Base-by-base conservation (phyloP, 2,888 invertebrate genomes). In the Ptychoptera contaminata region DNA sequence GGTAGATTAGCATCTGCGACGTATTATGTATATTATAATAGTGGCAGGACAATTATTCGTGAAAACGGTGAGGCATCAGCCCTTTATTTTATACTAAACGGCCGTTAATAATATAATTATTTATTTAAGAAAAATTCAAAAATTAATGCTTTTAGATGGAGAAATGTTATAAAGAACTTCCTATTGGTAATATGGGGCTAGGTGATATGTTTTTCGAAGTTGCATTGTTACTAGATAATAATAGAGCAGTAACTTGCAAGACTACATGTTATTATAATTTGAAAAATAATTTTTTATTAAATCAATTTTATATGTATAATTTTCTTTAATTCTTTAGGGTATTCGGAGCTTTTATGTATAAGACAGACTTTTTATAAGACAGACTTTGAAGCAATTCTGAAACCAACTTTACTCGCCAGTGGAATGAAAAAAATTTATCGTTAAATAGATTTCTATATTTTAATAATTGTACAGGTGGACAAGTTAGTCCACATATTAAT, bases 181-280 rank as follows among this genome's bases (percentile, higher is more conserved):
- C 72, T n/a, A 60, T 74, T 8, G 73, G 72, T 7, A 56, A 56
- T 1, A 67, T 77, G 61, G 67, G 67, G 16, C 50, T 70, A 1
- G 79, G 79, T 0, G 74, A 73, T 44, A 72, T 74, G 68, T 79
- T 80, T 52, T 80, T 80, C 1, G 78, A 80, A 60, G 71, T 77
- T 11, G 75, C 77, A 1, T 58, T 80, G 35, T 57, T 80, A 43
- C 76, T 79, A 51, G 68, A 69, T 16, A 70, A 76, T 39, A 69
- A 69, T 6, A 68, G 79, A 55, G 72, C 73, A 8, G 74, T 75
- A 14, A 78, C 79, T 1, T 70, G 72, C 45, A 69, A 69, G 8
- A 76, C 75, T 29, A 54, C 57, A 46, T 71, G 74, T 74, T 63
- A 61, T 54, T 50, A 45, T 41, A 4, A 5, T 36, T 12, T 12